Conservation (phyloP, 2,113 vertebrate genomes). For the Hippocampus mohnikei region DNA sequence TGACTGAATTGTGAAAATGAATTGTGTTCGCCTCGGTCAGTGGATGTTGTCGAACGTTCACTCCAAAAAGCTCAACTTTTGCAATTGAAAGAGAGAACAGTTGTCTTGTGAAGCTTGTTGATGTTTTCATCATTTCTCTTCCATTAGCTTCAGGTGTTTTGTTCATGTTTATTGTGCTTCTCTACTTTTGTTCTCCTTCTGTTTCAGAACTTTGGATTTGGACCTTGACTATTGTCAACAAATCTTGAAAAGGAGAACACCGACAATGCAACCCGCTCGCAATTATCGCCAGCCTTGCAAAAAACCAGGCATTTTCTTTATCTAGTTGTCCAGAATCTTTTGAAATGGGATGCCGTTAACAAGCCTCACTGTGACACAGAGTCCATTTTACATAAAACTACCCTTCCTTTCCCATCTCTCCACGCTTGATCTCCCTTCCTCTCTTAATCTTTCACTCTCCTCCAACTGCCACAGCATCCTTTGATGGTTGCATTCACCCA, state of each 20-base stretch:
- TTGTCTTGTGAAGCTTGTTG: background rate
- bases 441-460: constrained; percentile 5
- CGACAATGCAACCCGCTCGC: background rate
- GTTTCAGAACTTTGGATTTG: background rate
- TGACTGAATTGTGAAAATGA: background rate
- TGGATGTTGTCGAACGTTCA: background rate
- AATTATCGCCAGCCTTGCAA: background rate
- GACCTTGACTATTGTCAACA: background rate
- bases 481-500: background rate
- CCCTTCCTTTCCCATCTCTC: constrained; percentile 22
- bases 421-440: background rate
- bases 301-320: background rate
- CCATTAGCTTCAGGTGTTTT: background rate
- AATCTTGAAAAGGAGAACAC: constrained; percentile 1
- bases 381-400: background rate
- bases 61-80: background rate
- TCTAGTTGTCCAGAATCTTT: background rate
- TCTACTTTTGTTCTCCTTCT: background rate
- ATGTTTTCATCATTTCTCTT: background rate
- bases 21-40: background rate
- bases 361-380: background rate
- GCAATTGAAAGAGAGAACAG: background rate
- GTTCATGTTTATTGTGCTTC: background rate
- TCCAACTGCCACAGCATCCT: background rate
- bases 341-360: background rate